Base-by-base conservation (phyloP, 2,113 vertebrate genomes). In the Dunckerocampus dactyliophorus region DNA sequence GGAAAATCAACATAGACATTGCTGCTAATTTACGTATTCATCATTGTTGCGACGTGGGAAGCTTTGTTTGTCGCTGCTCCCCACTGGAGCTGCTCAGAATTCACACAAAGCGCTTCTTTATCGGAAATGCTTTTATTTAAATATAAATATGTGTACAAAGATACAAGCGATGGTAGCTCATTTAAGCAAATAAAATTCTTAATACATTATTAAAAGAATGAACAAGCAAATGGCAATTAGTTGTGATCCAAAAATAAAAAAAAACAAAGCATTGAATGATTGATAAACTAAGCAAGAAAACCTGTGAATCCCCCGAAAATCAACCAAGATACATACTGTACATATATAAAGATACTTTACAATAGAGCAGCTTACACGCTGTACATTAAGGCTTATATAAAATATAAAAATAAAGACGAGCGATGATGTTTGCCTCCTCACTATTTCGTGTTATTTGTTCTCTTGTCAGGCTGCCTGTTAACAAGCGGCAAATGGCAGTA, bases 71-170 rank as follows among this genome's bases (percentile, higher is more conserved):
- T 80, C 66, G 31, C 76, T 45, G 62, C 62, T 83, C 65, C 66
- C 20, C 69, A 54, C 22, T 28, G 47, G 66, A 51, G 58, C 71
- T 63, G 15, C 60, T 63, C 52, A 72, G 47, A 57, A 82, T 75
- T 75, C 79, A 59, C 61, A 42, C 13, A 73, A 55, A 19, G 68
- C 22, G 19, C 46, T 67, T 28, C 34, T 86, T 89, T 91, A 90
- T 89, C 84, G 71, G 89, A 92, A 91, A 92, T 91, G 90, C 76
- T 88, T 92, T 92, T 92, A 91, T 91, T 92, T 91, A 89, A 91
- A 92, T 92, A 92, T 92, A 92, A 92, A 92, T 92, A 91, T 92
- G 91, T 92, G 89, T 92, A 92, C 91, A 92, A 91, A 92, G 89
- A 88, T 91, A 92, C 91, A 90, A 91, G 91, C 91, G 88, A 91